phyloP scores from a whole-genome alignment of 1,140 invertebrate genomes.

The Bombus breviceps region DNA sequence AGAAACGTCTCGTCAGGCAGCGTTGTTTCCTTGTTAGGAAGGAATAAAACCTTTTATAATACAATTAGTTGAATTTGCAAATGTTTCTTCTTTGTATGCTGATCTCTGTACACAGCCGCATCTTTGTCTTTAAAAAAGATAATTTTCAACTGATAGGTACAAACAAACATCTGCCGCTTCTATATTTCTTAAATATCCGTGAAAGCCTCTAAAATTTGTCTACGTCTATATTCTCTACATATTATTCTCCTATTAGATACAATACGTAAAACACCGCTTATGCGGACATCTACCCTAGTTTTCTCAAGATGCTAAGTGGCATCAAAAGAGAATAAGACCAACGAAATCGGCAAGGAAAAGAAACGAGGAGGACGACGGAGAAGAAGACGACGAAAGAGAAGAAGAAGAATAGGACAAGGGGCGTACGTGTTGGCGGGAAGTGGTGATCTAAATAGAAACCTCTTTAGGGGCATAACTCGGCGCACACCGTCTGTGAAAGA shows the following conservation, averaged over 20 bases:
- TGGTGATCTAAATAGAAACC: conserved; percentile 80
- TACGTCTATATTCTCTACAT: no score
- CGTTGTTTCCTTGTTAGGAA: not conserved
- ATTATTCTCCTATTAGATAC: not conserved
- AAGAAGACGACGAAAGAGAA: not conserved
- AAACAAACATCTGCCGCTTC: no score
- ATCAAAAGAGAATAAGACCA: not conserved
- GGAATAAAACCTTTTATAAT: no score
- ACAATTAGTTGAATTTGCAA: no score
- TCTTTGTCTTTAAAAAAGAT: no score
- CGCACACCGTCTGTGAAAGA: conserved; percentile 79
- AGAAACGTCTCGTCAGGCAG: not conserved
- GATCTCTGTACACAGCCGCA: no score
- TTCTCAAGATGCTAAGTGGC: conserved; percentile 22
- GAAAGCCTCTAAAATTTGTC: no score
- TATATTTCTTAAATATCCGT: no score
- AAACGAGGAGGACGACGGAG: not conserved
- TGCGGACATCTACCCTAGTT: not conserved
- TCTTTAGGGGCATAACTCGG: conserved; percentile 80
- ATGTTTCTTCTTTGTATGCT: no score
- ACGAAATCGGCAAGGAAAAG: not conserved
- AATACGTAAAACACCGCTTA: not conserved
- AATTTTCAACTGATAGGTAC: no score
- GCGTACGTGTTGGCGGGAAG: conserved; percentile 54
- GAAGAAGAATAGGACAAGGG: conserved; percentile 37